phyloP scores from a whole-genome alignment of 2,797 vertebrate genomes.

The Rhinichthys osculus region DNA sequence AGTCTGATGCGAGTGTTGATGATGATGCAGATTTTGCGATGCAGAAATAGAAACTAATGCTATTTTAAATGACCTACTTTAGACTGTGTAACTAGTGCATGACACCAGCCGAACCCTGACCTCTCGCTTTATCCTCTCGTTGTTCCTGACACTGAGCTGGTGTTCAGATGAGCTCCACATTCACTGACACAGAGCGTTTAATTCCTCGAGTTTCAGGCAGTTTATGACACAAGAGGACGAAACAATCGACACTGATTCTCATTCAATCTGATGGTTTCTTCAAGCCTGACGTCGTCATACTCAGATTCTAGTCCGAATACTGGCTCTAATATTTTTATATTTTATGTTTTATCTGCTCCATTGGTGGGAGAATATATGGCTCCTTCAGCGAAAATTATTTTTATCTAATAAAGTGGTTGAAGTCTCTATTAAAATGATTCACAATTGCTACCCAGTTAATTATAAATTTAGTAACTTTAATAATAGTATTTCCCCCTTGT shows the following conservation, averaged over 20 bases:
- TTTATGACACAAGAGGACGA: not conserved
- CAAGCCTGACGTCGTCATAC: no score
- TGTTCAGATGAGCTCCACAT: constrained; percentile 19
- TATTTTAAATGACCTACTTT: not conserved
- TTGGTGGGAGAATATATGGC: no score
- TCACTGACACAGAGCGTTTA: constrained; percentile 65
- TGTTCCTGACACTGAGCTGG: not conserved
- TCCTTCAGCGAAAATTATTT: no score
- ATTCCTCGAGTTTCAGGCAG: constrained; percentile 60
- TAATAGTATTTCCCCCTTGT: no score
- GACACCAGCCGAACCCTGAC: not conserved
- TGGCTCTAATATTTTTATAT: no score
- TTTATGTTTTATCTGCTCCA: no score
- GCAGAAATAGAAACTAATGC: not conserved
- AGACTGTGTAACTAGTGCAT: not conserved
- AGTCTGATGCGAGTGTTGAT: not conserved
- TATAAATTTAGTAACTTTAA: no score
- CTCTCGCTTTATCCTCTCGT: not conserved
- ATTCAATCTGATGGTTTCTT: not conserved
- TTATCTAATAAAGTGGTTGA: no score
- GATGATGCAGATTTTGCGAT: not conserved
- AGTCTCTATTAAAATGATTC: no score
- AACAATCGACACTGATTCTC: not conserved
- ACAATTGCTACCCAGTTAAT: no score
- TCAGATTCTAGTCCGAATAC: no score